Conservation (phyloP, 2,113 vertebrate species). For the Dermatemys mawii region DNA sequence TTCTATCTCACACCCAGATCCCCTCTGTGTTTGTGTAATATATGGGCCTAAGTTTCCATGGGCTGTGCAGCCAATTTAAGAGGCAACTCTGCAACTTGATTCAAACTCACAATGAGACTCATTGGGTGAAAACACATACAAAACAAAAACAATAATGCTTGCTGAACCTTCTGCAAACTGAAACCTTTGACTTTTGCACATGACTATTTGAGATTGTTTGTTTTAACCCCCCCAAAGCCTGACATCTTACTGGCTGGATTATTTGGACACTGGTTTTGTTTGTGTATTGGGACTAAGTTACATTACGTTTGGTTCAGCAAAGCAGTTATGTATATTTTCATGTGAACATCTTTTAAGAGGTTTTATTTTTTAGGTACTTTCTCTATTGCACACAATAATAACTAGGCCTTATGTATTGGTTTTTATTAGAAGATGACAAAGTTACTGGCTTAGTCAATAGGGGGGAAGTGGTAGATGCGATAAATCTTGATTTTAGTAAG, state of each 20-base stretch:
- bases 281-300: not conserved
- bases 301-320: not conserved
- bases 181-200: rapidly evolving
- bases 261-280: not conserved
- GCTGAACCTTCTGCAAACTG: not conserved
- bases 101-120: not conserved
- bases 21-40: not conserved
- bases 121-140: not conserved
- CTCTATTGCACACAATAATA: not conserved
- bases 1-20: not conserved
- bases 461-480: not conserved
- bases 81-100: not conserved
- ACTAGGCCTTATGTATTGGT: not conserved
- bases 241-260: not conserved
- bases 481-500: not conserved
- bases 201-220: not conserved
- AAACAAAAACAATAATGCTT: not conserved
- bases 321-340: not conserved
- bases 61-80: not conserved
- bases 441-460: not conserved
- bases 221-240: not conserved
- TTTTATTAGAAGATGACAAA: not conserved
- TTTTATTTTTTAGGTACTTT: not conserved
- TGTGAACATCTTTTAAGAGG: not conserved
- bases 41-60: not conserved